phyloP scores from a whole-genome alignment of 2,797 vertebrate genomes.

The Apogon talboti region DNA sequence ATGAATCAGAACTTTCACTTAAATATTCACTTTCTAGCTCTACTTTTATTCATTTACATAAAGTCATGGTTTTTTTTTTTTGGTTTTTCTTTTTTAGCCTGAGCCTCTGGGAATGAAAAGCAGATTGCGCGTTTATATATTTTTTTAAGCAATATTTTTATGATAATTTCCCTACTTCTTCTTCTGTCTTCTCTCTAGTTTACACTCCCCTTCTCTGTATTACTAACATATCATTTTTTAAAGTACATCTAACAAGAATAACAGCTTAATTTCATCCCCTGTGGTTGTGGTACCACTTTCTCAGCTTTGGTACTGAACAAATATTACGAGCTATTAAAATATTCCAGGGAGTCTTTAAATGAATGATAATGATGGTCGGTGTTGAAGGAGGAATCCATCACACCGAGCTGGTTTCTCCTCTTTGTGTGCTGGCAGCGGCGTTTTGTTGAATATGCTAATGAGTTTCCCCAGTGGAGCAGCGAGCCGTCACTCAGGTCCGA shows the following conservation, averaged over 20 bases:
- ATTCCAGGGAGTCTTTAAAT: constrained; percentile 27
- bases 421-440: constrained; percentile 13
- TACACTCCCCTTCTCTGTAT: too few relatives aligned
- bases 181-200: neutral
- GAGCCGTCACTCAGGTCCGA: constrained; percentile 40
- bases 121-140: neutral
- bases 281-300: neutral
- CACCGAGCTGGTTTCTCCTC: neutral
- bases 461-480: constrained; percentile 31
- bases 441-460: constrained; percentile 42
- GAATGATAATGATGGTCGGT: constrained; percentile 7
- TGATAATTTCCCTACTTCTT: neutral
- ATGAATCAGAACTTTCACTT: too few relatives aligned
- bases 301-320: neutral
- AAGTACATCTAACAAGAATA: too few relatives aligned
- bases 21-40: neutral
- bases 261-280: neutral
- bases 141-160: too few relatives aligned
- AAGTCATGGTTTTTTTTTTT: too few relatives aligned
- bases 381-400: constrained; percentile 7
- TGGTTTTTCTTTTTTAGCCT: too few relatives aligned
- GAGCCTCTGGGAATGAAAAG: too few relatives aligned
- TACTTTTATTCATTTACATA: neutral
- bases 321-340: constrained; percentile 23
- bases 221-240: neutral